These are phyloP conservation scores for Trachelus troglodyta DNA, from an alignment of 2,888 invertebrate species.

Conservation along the genomic window DNA sequence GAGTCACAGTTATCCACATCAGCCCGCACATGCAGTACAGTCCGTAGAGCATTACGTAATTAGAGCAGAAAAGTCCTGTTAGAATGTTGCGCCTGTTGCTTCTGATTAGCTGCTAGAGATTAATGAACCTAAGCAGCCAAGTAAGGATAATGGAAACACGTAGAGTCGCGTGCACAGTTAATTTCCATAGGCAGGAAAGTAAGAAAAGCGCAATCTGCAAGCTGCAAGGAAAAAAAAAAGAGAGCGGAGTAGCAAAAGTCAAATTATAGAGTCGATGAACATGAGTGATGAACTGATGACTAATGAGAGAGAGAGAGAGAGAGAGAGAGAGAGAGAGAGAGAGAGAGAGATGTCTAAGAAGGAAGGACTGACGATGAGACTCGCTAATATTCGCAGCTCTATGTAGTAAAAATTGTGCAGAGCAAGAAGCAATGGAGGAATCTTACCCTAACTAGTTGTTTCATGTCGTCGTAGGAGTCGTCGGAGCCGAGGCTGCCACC, in stretches of 20 bases:
- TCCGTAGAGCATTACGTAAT: background rate
- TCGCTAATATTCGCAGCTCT: background rate
- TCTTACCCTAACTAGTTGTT: conserved; percentile 73
- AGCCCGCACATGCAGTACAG: background rate
- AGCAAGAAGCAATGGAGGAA: conserved; percentile 1
- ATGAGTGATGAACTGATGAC: background rate
- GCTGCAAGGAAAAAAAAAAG: background rate
- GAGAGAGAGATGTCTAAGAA: too few relatives aligned
- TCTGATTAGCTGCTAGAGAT: background rate
- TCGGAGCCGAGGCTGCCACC: conserved; percentile 74
- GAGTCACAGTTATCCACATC: background rate
- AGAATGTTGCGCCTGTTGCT: background rate
- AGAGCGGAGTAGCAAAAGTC: background rate
- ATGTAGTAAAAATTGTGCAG: background rate
- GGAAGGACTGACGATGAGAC: too few relatives aligned
- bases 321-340: too few relatives aligned
- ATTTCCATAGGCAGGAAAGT: background rate
- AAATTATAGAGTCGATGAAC: background rate
- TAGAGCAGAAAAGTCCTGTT: background rate
- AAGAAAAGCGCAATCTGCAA: background rate
- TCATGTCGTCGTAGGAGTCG: conserved; percentile 76
- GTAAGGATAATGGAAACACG: background rate
- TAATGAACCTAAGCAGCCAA: background rate
- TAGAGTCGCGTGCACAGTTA: background rate
- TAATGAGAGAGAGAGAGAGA: too few relatives aligned